Conservation (phyloP, 1,140 invertebrate genomes). For the Eueides isabella region DNA sequence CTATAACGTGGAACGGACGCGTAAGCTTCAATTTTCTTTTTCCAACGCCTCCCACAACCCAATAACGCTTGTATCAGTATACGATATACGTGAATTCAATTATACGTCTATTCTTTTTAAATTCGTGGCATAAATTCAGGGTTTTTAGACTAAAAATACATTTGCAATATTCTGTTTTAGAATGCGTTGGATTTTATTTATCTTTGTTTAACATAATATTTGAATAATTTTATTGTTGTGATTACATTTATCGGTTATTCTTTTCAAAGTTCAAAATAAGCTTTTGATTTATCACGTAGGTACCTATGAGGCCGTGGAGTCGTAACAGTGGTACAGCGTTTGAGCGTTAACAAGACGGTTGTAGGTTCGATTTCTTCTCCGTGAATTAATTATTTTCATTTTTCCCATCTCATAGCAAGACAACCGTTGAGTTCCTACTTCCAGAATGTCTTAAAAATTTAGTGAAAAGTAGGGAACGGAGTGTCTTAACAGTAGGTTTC, state of each 20-base stretch:
- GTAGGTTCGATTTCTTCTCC: no score
- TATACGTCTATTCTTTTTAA: conserved; percentile 4
- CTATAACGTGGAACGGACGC: conserved; percentile 37
- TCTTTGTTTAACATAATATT: neutral
- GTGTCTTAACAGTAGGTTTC: no score
- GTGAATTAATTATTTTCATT: no score
- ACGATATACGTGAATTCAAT: conserved; percentile 15
- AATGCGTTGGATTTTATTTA: neutral
- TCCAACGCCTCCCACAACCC: conserved; percentile 24
- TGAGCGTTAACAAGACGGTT: no score
- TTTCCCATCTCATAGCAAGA: no score
- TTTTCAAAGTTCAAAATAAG: no score
- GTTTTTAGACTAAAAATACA: neutral
- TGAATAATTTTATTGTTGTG: neutral
- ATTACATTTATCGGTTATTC: neutral
- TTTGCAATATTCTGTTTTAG: neutral
- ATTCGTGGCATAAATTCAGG: neutral
- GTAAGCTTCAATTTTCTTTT: conserved; percentile 46
- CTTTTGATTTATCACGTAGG: no score
- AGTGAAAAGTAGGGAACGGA: no score
- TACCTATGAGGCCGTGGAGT: no score
- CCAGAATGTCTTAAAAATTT: no score
- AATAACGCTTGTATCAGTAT: conserved; percentile 10
- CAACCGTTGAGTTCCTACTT: no score
- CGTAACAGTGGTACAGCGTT: no score